Base-by-base conservation (phyloP, 2,113 vertebrate genomes). In the Lasiurus borealis region DNA sequence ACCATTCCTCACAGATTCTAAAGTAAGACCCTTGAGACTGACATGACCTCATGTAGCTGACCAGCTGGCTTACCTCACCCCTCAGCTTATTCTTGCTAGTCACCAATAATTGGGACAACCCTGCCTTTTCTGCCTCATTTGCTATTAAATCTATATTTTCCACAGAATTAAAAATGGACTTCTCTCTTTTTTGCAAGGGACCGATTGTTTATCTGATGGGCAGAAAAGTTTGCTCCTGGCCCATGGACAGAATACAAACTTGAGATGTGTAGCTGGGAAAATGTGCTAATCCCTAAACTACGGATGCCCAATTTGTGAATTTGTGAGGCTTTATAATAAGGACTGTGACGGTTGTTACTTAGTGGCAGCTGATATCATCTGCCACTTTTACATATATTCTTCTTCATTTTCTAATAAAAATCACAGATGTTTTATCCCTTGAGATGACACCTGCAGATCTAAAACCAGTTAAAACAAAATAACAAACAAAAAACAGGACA, bases 371-470 rank as follows among this genome's bases (percentile, higher is more conserved):
- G 97, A 96, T 97, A 91, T 93, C 92, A 96, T 96, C 96, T 98
- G 97, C 91, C 86, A 97, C 36, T 29, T 97, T 96, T 97, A 91
- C 29, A 19, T 80, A 95, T 89, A 95, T 97, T 97, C 80, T 84
- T 50, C 66, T 97, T 93, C 46, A 6, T 97, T 98, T 97, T 96
- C 89, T 95, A n/a, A 92, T 93, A 62, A 27, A 48, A 96, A 71
- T 96, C 97, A 97, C 97, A 98, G 97, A 97, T 98, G 97, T 98
- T 98, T 95, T 96, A 57, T 97, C 93, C 91, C 96, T 85, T 82
- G 31, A 64, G 73, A 96, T 98, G 97, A 98, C 97, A 98, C 96
- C 97, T 98, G 97, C 96, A 97, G 91, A 93, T 94, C 87, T 97
- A 98, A 97, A 98, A 95, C 96, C 54, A 96, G 54, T 92, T 91